These are phyloP conservation scores for Aramus guarauna DNA, from an alignment of 2,113 vertebrate species.

Conservation along the genomic window DNA sequence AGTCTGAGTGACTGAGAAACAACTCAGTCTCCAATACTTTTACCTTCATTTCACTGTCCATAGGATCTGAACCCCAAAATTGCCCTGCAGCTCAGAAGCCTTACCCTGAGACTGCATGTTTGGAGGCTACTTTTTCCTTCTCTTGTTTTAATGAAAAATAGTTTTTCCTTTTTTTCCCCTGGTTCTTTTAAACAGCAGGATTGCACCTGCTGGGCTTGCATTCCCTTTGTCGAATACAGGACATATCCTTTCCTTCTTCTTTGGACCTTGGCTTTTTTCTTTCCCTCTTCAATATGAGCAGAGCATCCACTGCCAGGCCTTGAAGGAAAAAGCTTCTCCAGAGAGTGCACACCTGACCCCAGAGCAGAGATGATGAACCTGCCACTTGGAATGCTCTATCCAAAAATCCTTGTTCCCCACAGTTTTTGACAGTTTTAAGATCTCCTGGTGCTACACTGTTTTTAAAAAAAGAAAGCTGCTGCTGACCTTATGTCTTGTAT, in stretches of 20 bases:
- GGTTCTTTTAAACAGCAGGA: background rate
- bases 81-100: background rate
- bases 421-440: conserved; percentile 15
- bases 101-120: background rate
- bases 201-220: background rate
- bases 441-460: background rate
- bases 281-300: background rate
- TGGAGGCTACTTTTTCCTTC: background rate
- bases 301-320: background rate
- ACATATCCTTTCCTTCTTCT: background rate
- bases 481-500: background rate
- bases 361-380: conserved; percentile 23
- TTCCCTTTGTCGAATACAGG: background rate
- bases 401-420: background rate
- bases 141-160: background rate
- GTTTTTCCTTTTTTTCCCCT: too few species aligned
- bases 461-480: background rate
- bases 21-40: background rate
- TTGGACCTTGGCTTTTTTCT: background rate
- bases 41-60: background rate
- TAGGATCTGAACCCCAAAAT: background rate
- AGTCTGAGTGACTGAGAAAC: background rate
- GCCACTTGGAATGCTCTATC: background rate
- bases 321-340: conserved; percentile 16
- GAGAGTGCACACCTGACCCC: background rate